These are phyloP conservation scores for Oncorhynchus clarkii DNA, from an alignment of 2,113 vertebrate genomes.

Conservation along the genomic window DNA sequence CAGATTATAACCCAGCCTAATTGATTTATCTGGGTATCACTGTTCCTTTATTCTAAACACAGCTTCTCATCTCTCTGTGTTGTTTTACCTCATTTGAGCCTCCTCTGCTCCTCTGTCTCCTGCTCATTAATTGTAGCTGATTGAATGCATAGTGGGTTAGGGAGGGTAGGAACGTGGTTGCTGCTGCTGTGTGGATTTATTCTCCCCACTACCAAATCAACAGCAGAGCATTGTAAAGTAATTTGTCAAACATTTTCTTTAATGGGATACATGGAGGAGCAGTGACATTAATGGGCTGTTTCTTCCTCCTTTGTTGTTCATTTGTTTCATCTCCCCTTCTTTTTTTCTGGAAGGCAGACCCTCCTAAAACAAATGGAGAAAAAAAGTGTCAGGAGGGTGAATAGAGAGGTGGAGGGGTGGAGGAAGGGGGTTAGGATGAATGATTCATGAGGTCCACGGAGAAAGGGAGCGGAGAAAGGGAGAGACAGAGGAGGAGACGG, in stretches of 20 bases:
- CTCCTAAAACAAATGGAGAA: conserved; percentile 37
- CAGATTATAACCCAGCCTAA: conserved; percentile 60
- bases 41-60: conserved; percentile 33
- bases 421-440: conserved; percentile 65
- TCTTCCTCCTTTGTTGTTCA: conserved; percentile 59
- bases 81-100: conserved; percentile 59
- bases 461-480: conserved; percentile 63
- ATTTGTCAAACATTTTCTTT: conserved; percentile 74
- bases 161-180: conserved; percentile 9
- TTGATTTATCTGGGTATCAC: conserved; percentile 60
- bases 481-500: conserved; percentile 43
- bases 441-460: conserved; percentile 78
- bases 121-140: conserved; percentile 63
- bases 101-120: conserved; percentile 24
- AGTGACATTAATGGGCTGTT: conserved; percentile 28
- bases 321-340: conserved; percentile 25
- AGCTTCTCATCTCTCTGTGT: conserved; percentile 31
- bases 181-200: conserved; percentile 1
- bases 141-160: conserved; percentile 7
- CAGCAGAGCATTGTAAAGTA: conserved; percentile 62
- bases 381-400: conserved; percentile 41
- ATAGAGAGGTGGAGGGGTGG: conserved; percentile 15
- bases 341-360: conserved; percentile 31
- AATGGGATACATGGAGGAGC: conserved; percentile 1
- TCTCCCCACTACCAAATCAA: conserved; percentile 30